phyloP scores from a whole-genome alignment of 2,113 vertebrate genomes.

The Gymnorhina tibicen region DNA sequence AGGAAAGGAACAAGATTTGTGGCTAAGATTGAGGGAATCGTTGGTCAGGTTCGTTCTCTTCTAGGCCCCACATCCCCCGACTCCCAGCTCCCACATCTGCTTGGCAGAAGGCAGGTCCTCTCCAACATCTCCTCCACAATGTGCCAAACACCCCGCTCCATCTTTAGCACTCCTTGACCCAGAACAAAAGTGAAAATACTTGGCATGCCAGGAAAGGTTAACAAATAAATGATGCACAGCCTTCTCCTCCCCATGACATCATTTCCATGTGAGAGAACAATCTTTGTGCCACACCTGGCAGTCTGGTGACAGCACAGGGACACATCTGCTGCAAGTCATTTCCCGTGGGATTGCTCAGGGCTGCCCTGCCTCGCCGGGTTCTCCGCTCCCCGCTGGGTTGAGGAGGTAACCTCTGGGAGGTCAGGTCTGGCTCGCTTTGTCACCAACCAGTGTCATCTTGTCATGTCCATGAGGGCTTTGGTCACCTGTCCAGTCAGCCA shows the following conservation, averaged over 20 bases:
- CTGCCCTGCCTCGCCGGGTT: background rate
- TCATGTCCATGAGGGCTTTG: background rate
- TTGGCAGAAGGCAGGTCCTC: conserved; percentile 37
- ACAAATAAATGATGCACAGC: background rate
- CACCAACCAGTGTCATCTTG: background rate
- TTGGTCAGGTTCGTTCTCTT: background rate
- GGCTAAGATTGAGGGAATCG: background rate
- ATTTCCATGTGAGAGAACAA: background rate
- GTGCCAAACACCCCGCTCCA: conserved; percentile 20
- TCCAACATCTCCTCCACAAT: background rate
- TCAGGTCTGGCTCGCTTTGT: background rate
- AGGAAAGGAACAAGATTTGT: conserved; percentile 4
- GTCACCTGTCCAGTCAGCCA: background rate
- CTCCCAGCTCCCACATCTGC: conserved; percentile 22
- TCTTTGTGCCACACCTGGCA: background rate
- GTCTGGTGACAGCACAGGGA: background rate
- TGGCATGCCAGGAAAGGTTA: conserved; percentile 8
- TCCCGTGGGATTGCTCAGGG: background rate
- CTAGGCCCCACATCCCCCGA: background rate
- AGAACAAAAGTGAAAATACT: conserved; percentile 56
- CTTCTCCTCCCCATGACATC: background rate
- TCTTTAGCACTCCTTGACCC: conserved; percentile 21
- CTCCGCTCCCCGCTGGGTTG: background rate
- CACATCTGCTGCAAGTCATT: background rate
- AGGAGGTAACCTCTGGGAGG: background rate